A percentile compares a stretch with the other conserved stretches of the same genome.
These are phyloP conservation scores for Papilio aristodemus DNA, from an alignment of 1,140 invertebrate species.

Conservation along the genomic window DNA sequence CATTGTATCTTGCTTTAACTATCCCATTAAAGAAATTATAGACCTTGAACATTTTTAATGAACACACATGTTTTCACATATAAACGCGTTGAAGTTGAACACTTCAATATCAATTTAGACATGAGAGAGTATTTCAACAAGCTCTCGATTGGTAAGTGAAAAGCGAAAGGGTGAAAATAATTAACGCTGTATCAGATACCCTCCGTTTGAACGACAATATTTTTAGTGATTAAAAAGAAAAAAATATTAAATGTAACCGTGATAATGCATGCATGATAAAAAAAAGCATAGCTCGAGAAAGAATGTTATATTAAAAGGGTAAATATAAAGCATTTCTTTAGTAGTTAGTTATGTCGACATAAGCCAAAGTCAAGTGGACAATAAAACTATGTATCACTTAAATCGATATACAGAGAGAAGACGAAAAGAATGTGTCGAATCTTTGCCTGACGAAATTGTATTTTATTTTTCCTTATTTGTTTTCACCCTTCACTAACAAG, in stretches of 20 bases:
- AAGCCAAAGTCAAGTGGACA: too few species aligned
- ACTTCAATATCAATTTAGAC: constrained; percentile 15
- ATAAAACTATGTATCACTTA: too few species aligned
- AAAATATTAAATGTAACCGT: background rate
- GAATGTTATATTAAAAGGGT: too few species aligned
- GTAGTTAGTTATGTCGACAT: too few species aligned
- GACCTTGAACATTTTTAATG: background rate
- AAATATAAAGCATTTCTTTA: too few species aligned
- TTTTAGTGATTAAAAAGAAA: background rate
- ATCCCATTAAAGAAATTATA: background rate
- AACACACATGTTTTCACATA: background rate
- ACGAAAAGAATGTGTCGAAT: background rate
- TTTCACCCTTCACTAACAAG: background rate
- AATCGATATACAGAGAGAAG: background rate
- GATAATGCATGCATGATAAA: too few species aligned
- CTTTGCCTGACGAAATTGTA: background rate
- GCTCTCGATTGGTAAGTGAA: background rate
- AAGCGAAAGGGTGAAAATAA: constrained; percentile 14
- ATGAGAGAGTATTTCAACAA: constrained; percentile 1
- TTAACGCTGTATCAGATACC: background rate
- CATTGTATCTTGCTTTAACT: background rate
- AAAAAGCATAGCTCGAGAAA: too few species aligned
- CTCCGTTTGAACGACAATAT: background rate
- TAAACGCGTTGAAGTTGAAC: background rate
- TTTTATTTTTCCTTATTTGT: background rate